Evolutionary conservation across 2,113 vertebrate species (phyloP), one percentile per base, ranked within the genome.

Genomic region (Rhizomys pruinosus): DNA sequence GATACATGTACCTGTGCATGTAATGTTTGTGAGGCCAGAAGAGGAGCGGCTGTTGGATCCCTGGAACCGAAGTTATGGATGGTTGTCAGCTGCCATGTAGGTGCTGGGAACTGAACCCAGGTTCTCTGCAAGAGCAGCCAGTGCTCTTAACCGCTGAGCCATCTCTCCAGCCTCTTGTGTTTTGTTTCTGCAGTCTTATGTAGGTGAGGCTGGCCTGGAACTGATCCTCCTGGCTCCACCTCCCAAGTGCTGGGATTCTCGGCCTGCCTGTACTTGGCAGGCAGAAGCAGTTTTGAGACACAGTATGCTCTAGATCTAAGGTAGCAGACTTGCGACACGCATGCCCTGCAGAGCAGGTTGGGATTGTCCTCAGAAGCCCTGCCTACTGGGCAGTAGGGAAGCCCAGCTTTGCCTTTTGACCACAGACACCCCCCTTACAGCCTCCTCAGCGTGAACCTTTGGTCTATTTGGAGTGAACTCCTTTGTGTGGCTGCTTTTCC

Each of bases 401-500:
- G 42, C 69, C 79, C 1, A 16, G 63, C 44, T 80, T 93, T 52
- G 78, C 77, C 44, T 90, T 74, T 47, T 15, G 77, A 59, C 74
- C 20, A 19, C 3, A 29, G 55, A 29, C 1, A 32, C 9, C 1
- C 2, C 37, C 23, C 87, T 27, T 91, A 29, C 10, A 3, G 19
- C 10, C 42, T 79, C 39, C 37, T n/a, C 69, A 55, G 32, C 12
- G 71, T 55, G 59, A 68, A 16, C 3, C 4, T 29, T 72, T 34
- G 1, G 11, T 61, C 23, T 69, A 0, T 32, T 78, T 71, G 80
- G 82, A 85, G 63, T 47, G 69, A 87, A 87, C 93, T 87, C 84
- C 96, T 84, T 93, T 63, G 0, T 92, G 88, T 94, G 96, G 90
- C 74, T 90, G 85, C 29, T 90, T 94, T 77, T 81, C 57, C 63